Evolutionary conservation across 2,113 vertebrate species (phyloP), one percentile per base, ranked within the genome.

Genomic region (Callipepla squamata): DNA sequence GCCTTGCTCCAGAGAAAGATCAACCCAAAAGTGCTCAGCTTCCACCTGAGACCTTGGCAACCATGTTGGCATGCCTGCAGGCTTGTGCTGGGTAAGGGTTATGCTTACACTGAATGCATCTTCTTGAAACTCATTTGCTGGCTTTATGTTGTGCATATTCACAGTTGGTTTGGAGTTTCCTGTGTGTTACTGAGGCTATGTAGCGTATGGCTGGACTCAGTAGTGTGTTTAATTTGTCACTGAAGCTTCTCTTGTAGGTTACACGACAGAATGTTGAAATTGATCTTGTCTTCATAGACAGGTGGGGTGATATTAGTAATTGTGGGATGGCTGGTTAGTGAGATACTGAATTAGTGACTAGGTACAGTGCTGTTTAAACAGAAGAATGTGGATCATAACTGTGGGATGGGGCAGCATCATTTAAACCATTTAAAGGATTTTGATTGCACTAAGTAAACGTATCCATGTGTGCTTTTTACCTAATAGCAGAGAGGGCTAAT

Each of bases 21-120:
- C 99, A 99, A 88, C 99, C 99, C 73, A 99, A 99, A 98, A 99
- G 99, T 92, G 99, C 99, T 93, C 99, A 99, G 83, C 98, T 99
- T 88, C 99, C 99, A 92, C 99, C 99, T 44, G 99, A 99, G 97
- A 99, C 99, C 17, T 97, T 99, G 95, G 98, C 99, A 0, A 99
- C 99, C 28, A 99, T 99, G 99, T 96, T 99, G 96, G 98, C 98
- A 6, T 99, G 99, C 96, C 97, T 99, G 75, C 99, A 99, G 95
- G 99, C 99, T 63, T 99, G 99, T 97, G 99, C 99, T 78, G 99
- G 99, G 99, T 99, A 97, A 98, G 98, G 58, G 58, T 81, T 11
- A 1, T 5, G 30, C 28, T 73, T 47, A 17, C 2, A 1, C 5
- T 18, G 26, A n/a, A 20, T 3, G 7, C 45, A 5, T 30, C 22